Conservation (phyloP, 2,797 vertebrate species). For the Taenioides sp. region DNA sequence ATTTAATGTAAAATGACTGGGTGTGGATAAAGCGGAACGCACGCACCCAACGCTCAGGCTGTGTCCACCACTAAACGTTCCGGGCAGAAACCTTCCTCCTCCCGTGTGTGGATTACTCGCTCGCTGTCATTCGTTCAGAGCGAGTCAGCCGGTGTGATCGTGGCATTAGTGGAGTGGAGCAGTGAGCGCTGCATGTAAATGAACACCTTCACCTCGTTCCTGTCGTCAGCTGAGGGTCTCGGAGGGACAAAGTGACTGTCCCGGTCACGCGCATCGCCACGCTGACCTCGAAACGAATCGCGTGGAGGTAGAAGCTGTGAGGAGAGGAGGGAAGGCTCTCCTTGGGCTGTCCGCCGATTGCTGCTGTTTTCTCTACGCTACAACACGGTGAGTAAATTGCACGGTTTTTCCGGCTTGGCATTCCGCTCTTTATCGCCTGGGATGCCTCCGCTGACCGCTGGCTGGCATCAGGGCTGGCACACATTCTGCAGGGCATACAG, state of each 20-base stretch:
- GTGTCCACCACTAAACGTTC: slow-evolving; percentile 63
- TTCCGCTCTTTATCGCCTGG: slow-evolving; percentile 17
- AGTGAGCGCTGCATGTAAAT: slow-evolving; percentile 67
- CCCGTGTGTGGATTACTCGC: slow-evolving; percentile 29
- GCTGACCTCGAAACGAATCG: slow-evolving; percentile 18
- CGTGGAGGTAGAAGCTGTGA: slow-evolving; percentile 18
- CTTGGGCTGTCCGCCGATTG: slow-evolving; percentile 24
- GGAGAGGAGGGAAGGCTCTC: slow-evolving; percentile 14
- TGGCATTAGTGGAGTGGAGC: slow-evolving; percentile 73
- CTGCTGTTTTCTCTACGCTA: slow-evolving; percentile 35
- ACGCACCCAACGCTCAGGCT: slow-evolving; percentile 24
- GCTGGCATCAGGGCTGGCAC: slow-evolving; percentile 5
- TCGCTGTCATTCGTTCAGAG: slow-evolving; percentile 72
- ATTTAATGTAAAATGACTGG: not conserved
- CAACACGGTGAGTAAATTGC: slow-evolving; percentile 70
- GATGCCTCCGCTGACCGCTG: slow-evolving; percentile 13
- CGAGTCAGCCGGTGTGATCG: slow-evolving; percentile 68
- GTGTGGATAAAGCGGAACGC: slow-evolving; percentile 33
- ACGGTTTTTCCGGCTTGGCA: slow-evolving; percentile 40
- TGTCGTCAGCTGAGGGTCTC: slow-evolving; percentile 52
- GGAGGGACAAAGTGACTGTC: slow-evolving; percentile 4
- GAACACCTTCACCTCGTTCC: slow-evolving; percentile 48
- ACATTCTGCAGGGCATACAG: slow-evolving; percentile 8
- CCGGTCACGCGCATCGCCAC: slow-evolving; percentile 7
- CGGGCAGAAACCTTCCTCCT: slow-evolving; percentile 74